Base-by-base conservation (phyloP, 2,797 vertebrate species). In the Megaceryle alcyon region DNA sequence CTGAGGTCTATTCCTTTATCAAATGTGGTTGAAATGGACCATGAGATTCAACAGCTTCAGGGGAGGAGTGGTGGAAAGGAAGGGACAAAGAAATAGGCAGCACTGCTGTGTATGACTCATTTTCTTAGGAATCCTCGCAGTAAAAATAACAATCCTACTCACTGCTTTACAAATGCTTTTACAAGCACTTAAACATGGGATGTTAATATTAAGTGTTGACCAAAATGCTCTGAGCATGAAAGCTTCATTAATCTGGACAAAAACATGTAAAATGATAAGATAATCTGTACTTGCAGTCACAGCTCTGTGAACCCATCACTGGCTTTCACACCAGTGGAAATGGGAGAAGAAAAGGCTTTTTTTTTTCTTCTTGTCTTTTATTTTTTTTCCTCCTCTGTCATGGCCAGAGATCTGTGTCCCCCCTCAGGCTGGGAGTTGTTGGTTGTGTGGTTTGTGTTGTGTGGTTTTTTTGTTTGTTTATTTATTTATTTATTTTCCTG, bases 251-350 rank as follows among this genome's bases (percentile, higher is more conserved):
- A 92, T 88, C 90, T 94, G 65, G 35, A 71, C 33, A 72, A 71
- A 95, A 96, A 73, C 86, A 82, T 75, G 88, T 93, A 88, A 94
- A 95, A 68, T 70, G 92, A 88, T 93, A 92, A 96, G 12, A 79
- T 93, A 90, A 93, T 86, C 68, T 84, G 83, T 68, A 51, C 71
- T 89, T 2, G 2, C 54, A 73, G 79, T 29, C 68, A 9, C 85
- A 69, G 73, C 16, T 3, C 46, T 80, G 88, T 44, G 71, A 94
- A 71, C 44, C 1, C 11, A 94, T 73, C 6, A 0, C 66, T 92
- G 29, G 61, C 35, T 91, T 75, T 93, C 66, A 48, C 69, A 91
- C 6, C 77, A 51, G 10, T 18, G 46, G 22, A 77, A 88, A 71
- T 2, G 48, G 44, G 26, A 81, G 48, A 69, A 77, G 26, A 84